Percentiles rank a stretch among this genome's conserved stretches.
Conservation (phyloP, 2,888 invertebrate species). For the Ophraella communa region DNA sequence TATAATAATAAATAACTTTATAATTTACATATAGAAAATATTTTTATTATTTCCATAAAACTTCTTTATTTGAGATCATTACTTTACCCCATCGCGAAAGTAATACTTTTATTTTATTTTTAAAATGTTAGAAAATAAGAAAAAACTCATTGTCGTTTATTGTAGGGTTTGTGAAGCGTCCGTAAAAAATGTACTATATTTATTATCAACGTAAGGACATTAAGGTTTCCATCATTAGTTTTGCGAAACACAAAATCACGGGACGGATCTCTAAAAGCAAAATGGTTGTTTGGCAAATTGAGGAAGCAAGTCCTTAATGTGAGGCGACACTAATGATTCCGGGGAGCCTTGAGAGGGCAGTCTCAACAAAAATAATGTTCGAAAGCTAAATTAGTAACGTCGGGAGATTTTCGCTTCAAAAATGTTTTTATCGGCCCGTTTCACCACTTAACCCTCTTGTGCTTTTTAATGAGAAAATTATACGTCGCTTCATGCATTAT, state of each 20-base stretch:
- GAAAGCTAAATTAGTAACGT: conserved; percentile 8
- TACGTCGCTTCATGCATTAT: conserved; percentile 22
- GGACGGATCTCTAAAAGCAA: conserved; percentile 8
- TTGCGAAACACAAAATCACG: conserved; percentile 1
- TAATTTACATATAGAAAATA: no score
- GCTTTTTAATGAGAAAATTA: conserved; percentile 22
- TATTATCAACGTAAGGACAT: background rate
- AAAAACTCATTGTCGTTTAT: background rate
- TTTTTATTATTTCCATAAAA: no score
- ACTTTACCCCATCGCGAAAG: no score
- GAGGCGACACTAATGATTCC: conserved; percentile 17
- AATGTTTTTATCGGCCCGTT: conserved; percentile 23
- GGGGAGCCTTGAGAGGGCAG: conserved; percentile 12
- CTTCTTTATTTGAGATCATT: no score
- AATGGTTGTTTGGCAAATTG: conserved; percentile 21
- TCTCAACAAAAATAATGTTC: conserved; percentile 20
- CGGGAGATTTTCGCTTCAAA: conserved; percentile 16
- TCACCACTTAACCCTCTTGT: conserved; percentile 16
- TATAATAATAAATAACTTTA: no score
- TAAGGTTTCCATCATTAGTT: background rate
- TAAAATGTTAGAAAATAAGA: no score
- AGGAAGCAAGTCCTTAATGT: conserved; percentile 21
- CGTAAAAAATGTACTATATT: background rate
- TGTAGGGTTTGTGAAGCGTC: background rate
- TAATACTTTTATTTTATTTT: no score